Evolutionary conservation across 2,113 vertebrate genomes (phyloP), one percentile per base, ranked within the genome.

Genomic region (Syrrhaptes paradoxus): DNA sequence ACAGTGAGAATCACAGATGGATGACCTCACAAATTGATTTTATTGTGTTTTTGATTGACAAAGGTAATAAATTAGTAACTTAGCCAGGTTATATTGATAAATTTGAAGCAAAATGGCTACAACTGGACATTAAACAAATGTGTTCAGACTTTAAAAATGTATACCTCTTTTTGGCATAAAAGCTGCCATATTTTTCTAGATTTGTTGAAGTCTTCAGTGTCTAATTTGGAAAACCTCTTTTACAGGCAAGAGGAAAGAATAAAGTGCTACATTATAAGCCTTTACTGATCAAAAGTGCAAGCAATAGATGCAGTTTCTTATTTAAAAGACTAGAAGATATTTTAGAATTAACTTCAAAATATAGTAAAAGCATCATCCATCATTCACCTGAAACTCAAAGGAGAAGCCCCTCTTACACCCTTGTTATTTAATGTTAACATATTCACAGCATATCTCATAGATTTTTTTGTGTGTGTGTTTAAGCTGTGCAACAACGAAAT

Each of bases 31-130:
- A 82, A 68, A 87, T 88, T 51, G 85, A 95, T 93, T 94, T 87
- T 91, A 61, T 41, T 93, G 71, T 87, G 89, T 19, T 94, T 96
- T 95, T 97, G 67, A 88, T 88, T 71, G 75, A 55, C 75, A 91
- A 80, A 89, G 67, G 54, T 96, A 96, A 91, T 85, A 94, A 96
- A 91, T 67, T 51, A 80, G 79, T 70, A 68, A 94, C 59, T 80
- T 85, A 83, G 78, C 55, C 3, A 36, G 54, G 75, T 63, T 59
- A 46, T 57, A 87, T 86, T 2, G 1, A 94, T 88, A 94, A 83
- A 95, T 79, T 87, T 88, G 75, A 94, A 88, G 63, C 43, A 66
- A 93, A 96, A 90, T 80, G 78, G 46, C 38, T 96, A 62, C 78
- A 70, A 41, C 34, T 62, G 43, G 72, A 70, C 63, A 70, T 67